A percentile compares a stretch with the other conserved stretches of the same genome.
Evolutionary conservation across 2,888 invertebrate genomes (phyloP).

Genomic region (Xestoiulus laeticollis): DNA sequence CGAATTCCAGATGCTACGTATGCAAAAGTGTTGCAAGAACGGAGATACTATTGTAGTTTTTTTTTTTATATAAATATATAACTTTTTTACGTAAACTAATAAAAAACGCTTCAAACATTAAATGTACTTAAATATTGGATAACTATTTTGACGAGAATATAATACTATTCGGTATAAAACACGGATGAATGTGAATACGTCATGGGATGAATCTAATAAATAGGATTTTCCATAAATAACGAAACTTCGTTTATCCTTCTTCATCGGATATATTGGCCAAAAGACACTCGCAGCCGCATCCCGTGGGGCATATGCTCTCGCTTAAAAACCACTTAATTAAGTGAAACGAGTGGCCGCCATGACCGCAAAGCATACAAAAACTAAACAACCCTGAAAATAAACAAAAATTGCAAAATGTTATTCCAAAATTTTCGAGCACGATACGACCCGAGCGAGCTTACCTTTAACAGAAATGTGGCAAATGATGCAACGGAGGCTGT

Average conservation of each 20-base stretch:
- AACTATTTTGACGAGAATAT: not conserved
- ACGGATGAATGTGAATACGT: not conserved
- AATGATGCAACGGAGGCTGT: slow-evolving; percentile 81
- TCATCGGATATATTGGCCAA: slow-evolving; percentile 64
- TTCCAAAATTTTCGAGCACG: not conserved
- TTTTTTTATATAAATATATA: no score
- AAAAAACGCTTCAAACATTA: not conserved
- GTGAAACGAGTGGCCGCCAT: slow-evolving; percentile 89
- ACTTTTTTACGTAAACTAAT: no score
- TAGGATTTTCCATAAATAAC: not conserved
- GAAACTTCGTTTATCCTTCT: not conserved
- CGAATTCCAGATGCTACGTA: no score
- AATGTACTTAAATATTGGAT: not conserved
- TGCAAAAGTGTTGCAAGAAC: no score
- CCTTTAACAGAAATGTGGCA: slow-evolving; percentile 88
- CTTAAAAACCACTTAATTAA: slow-evolving; percentile 83
- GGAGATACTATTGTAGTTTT: no score
- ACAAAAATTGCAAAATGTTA: slow-evolving; percentile 40
- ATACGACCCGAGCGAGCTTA: slow-evolving; percentile 60
- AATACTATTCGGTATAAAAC: not conserved
- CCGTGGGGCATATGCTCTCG: slow-evolving; percentile 84
- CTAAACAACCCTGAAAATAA: slow-evolving; percentile 69
- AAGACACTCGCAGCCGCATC: slow-evolving; percentile 91
- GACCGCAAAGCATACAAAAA: slow-evolving; percentile 89
- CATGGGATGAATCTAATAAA: not conserved